Conservation (phyloP, 2,888 invertebrate species). For the Trypoxylon attenuatum region DNA sequence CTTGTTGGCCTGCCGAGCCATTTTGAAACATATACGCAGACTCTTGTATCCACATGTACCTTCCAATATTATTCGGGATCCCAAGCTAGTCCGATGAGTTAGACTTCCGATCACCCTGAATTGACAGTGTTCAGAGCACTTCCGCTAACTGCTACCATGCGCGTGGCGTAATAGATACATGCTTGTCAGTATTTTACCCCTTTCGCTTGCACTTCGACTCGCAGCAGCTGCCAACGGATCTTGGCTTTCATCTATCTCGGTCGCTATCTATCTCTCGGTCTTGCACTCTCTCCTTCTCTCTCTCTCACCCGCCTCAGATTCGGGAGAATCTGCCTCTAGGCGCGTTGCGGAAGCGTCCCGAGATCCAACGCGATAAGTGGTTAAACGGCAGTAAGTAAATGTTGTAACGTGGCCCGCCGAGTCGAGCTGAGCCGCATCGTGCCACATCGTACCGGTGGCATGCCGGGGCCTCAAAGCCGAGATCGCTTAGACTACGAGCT, state of each 20-base stretch:
- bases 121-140: no score
- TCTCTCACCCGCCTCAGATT: slow-evolving; percentile 9
- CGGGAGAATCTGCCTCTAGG: slow-evolving; percentile 61
- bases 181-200: slow-evolving; percentile 26
- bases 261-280: slow-evolving; percentile 15
- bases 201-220: slow-evolving; percentile 9
- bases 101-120: no score
- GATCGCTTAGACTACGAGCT: slow-evolving; percentile 38
- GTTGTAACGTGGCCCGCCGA: slow-evolving; percentile 53
- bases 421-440: no score
- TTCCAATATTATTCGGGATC: no score
- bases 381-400: slow-evolving; percentile 64
- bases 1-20: no score
- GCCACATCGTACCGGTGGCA: no score
- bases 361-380: slow-evolving; percentile 68
- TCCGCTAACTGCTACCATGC: slow-evolving; percentile 45
- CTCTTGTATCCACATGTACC: no score
- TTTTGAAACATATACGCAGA: no score
- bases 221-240: no score
- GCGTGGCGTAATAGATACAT: slow-evolving; percentile 53
- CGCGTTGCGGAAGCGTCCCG: slow-evolving; percentile 58
- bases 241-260: slow-evolving; percentile 6
- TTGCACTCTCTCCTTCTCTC: slow-evolving; percentile 25
- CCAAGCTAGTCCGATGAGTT: no score
- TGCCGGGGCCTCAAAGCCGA: slow-evolving; percentile 38